Conservation (phyloP, 1,140 invertebrate species). For the Hycleus phaleratus region DNA sequence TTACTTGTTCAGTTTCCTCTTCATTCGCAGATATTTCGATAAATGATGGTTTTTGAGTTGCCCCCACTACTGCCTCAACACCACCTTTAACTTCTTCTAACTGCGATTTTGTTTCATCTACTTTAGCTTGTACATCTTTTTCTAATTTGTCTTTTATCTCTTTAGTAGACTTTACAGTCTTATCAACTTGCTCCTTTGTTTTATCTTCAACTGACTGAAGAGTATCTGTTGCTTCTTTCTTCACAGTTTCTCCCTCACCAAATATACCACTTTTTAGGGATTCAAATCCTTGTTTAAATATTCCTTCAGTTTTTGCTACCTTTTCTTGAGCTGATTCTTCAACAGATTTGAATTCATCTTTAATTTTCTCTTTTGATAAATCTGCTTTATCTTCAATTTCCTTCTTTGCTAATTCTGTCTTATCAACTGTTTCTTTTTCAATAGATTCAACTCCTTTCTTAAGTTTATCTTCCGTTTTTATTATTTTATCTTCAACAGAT, state of each 20-base stretch:
- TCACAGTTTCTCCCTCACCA: background rate
- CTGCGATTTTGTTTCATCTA: too few species aligned
- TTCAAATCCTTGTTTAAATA: background rate
- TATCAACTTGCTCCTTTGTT: too few species aligned
- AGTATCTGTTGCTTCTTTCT: too few species aligned
- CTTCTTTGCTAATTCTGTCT: background rate
- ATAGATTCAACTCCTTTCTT: conserved; percentile 2
- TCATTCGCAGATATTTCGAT: background rate
- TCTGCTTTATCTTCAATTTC: background rate
- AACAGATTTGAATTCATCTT: background rate
- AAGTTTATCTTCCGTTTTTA: conserved; percentile 7
- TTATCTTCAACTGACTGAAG: too few species aligned
- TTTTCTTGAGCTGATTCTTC: background rate
- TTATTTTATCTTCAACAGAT: background rate
- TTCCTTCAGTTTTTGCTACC: conserved; percentile 6
- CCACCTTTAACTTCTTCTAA: background rate
- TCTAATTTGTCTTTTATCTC: background rate
- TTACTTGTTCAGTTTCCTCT: conserved; percentile 2
- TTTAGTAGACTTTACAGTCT: too few species aligned
- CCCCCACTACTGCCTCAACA: conserved; percentile 3
- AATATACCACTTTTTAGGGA: background rate
- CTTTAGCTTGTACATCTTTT: background rate
- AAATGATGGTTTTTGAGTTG: background rate
- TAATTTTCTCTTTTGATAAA: background rate
- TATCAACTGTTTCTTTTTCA: conserved; percentile 9